phyloP scores from a whole-genome alignment of 37 sponge, comb jelly and placozoan genomes.

The Ephydatia muelleri region DNA sequence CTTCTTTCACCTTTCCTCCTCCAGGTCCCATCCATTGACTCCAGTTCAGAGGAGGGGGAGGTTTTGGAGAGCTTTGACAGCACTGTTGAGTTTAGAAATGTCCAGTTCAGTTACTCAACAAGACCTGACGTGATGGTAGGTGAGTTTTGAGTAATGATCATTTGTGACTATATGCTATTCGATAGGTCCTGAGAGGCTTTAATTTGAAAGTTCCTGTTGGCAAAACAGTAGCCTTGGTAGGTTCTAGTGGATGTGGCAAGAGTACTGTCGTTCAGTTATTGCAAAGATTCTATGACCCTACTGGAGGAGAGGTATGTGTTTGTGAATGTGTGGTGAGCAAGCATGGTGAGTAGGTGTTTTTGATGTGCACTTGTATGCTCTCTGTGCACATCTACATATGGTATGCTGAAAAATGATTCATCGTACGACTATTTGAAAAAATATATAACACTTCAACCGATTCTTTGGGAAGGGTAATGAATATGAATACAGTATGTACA shows the following conservation, averaged over 20 bases:
- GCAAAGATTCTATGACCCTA: conserved; percentile 72
- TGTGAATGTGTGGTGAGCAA: too few relatives aligned
- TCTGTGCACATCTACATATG: too few relatives aligned
- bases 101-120: conserved; percentile 59
- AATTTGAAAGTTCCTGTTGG: conserved; percentile 47
- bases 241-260: conserved; percentile 86
- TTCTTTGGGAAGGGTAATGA: too few relatives aligned
- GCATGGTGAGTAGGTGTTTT: too few relatives aligned
- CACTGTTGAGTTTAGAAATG: conserved; percentile 47
- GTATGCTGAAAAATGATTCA: too few relatives aligned
- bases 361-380: too few relatives aligned
- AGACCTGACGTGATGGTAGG: conserved; percentile 54
- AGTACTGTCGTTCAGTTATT: conserved; percentile 75
- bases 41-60: conserved; percentile 39
- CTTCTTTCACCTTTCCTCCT: too few relatives aligned
- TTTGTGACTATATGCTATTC: background rate
- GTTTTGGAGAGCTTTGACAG: conserved; percentile 37
- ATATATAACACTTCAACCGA: too few relatives aligned
- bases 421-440: too few relatives aligned
- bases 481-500: too few relatives aligned
- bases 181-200: conserved; percentile 53
- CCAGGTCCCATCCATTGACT: conserved; percentile 66
- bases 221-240: conserved; percentile 80
- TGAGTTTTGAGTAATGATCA: too few relatives aligned
- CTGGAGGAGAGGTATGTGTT: conserved; percentile 36